These are phyloP conservation scores for Meteorus sp. DNA, from an alignment of 1,140 invertebrate species.

Conservation along the genomic window DNA sequence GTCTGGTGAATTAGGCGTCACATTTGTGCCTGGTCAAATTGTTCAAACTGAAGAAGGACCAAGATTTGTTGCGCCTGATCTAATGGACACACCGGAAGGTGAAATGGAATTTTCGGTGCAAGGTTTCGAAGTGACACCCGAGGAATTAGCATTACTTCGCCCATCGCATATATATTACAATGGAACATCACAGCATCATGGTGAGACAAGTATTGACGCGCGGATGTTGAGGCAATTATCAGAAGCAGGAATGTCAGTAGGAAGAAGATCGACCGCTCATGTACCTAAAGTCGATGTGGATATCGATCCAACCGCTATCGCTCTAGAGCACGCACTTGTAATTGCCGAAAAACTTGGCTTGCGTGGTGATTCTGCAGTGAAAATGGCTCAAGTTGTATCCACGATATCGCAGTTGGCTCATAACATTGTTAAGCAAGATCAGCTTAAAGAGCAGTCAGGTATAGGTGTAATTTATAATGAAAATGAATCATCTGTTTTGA, in stretches of 20 bases:
- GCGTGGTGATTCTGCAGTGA: conserved; percentile 49
- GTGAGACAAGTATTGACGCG: conserved; percentile 67
- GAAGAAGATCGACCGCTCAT: conserved; percentile 65
- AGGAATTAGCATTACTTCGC: conserved; percentile 68
- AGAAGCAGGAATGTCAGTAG: conserved; percentile 70
- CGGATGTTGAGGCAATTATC: conserved; percentile 70
- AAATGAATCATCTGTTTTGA: conserved; percentile 35
- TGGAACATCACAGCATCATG: conserved; percentile 59
- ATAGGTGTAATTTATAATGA: conserved; percentile 40
- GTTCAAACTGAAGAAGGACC: conserved; percentile 73
- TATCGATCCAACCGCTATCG: conserved; percentile 60
- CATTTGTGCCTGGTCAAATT: conserved; percentile 72
- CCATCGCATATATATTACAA: conserved; percentile 60
- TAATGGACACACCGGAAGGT: conserved; percentile 67
- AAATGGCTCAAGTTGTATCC: conserved; percentile 56
- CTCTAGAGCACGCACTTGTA: conserved; percentile 51
- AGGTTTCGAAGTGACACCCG: conserved; percentile 73
- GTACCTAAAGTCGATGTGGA: conserved; percentile 67
- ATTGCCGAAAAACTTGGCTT: conserved; percentile 55
- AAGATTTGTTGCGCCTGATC: conserved; percentile 71
- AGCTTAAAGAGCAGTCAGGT: conserved; percentile 27
- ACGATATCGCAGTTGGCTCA: conserved; percentile 51
- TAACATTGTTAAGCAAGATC: conserved; percentile 45
- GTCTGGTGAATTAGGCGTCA: conserved; percentile 66
- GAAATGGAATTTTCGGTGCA: conserved; percentile 73